Percentiles rank a stretch among this genome's conserved stretches.
phyloP scores from a whole-genome alignment of 2,888 invertebrate species.

The Dermolepida albohirtum region DNA sequence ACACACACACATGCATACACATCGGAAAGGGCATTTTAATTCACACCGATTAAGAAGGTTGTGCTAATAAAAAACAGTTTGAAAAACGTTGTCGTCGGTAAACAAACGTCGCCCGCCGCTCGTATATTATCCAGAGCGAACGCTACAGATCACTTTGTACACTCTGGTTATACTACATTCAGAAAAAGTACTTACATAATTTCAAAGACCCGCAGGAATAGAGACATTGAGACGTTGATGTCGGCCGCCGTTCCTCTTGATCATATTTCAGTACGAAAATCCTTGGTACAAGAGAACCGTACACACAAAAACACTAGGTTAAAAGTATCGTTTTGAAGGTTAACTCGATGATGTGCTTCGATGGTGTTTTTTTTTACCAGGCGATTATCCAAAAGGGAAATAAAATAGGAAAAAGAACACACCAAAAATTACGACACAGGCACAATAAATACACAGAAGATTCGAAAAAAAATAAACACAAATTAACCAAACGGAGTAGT shows the following conservation, averaged over 20 bases:
- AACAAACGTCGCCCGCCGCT: conserved; percentile 18
- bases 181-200: conserved; percentile 39
- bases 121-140: background rate
- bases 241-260: conserved; percentile 2
- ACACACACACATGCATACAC: background rate
- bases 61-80: conserved; percentile 35
- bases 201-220: conserved; percentile 30
- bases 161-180: background rate
- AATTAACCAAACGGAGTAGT: no score
- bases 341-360: no score
- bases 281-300: no score
- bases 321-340: no score
- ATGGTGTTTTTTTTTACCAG: no score
- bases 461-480: conserved; percentile 3
- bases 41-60: conserved; percentile 55
- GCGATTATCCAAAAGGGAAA: background rate
- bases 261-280: conserved; percentile 7
- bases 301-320: no score
- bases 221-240: conserved; percentile 1
- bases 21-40: conserved; percentile 59
- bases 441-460: conserved; percentile 30
- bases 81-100: conserved; percentile 1
- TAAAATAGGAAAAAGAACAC: conserved; percentile 24
- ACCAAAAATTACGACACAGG: conserved; percentile 34
- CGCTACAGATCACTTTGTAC: background rate